These are phyloP conservation scores for Porites divaricata DNA, from an alignment of 92 coral and sea anemone species.

Conservation along the genomic window DNA sequence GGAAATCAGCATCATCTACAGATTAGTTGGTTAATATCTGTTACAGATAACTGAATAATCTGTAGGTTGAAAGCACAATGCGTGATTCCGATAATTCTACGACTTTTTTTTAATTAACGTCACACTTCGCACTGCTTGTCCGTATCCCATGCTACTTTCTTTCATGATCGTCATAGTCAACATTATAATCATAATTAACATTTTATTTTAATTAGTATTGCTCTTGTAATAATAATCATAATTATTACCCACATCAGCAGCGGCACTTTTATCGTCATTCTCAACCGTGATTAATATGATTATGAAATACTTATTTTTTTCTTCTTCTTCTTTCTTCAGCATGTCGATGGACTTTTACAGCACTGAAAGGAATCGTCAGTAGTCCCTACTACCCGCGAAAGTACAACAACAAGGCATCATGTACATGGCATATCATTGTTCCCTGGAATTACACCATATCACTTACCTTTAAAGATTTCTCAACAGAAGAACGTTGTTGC, in stretches of 20 bases:
- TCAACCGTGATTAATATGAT: not conserved
- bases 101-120: too few relatives aligned
- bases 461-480: conserved; percentile 37
- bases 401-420: conserved; percentile 43
- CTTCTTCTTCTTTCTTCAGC: conserved; percentile 25
- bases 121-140: too few relatives aligned
- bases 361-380: conserved; percentile 48
- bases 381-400: conserved; percentile 58
- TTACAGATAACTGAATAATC: too few relatives aligned
- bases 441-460: conserved; percentile 54
- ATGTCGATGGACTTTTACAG: conserved; percentile 51
- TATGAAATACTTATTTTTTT: too few relatives aligned
- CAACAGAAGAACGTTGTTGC: conserved; percentile 9
- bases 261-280: not conserved
- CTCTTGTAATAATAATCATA: not conserved
- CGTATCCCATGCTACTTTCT: too few relatives aligned
- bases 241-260: not conserved
- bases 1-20: too few relatives aligned
- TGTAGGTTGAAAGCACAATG: too few relatives aligned
- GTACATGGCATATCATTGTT: conserved; percentile 62
- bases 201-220: too few relatives aligned
- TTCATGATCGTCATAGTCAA: too few relatives aligned
- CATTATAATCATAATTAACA: too few relatives aligned
- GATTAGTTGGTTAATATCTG: too few relatives aligned
- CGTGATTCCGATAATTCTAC: too few relatives aligned